These are phyloP conservation scores for Chaenodraco wilsoni DNA, from an alignment of 2,797 vertebrate genomes.

Conservation along the genomic window DNA sequence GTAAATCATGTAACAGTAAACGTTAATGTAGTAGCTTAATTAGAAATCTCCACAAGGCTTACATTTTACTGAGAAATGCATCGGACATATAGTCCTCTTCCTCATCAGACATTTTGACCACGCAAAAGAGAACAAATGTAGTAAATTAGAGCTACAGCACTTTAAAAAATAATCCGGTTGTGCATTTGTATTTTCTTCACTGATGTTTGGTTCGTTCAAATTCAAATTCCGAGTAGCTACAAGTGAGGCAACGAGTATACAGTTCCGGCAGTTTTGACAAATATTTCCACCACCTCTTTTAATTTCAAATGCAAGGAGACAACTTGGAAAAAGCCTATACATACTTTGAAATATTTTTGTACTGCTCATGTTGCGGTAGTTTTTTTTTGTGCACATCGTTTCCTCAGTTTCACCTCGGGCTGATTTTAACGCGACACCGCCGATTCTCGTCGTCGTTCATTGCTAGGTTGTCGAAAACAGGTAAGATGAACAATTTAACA, in stretches of 20 bases:
- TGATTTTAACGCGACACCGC: slow-evolving; percentile 54
- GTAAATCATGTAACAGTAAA: not conserved
- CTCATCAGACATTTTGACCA: slow-evolving; percentile 78
- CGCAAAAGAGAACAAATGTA: not conserved
- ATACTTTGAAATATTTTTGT: rapidly evolving
- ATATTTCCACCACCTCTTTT: not conserved
- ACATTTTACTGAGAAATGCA: slow-evolving; percentile 86
- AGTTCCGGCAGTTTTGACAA: slow-evolving; percentile 27
- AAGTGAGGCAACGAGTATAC: rapidly evolving
- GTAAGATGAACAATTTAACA: slow-evolving; percentile 55
- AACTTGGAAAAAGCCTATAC: rapidly evolving
- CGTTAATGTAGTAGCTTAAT: not conserved
- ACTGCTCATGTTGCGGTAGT: not conserved
- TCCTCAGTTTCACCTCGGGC: slow-evolving; percentile 60
- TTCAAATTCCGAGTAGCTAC: slow-evolving; percentile 48
- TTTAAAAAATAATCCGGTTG: not conserved
- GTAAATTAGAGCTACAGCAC: not conserved
- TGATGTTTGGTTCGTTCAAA: slow-evolving; percentile 57
- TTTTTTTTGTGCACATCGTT: not conserved
- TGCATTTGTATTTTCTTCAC: not conserved
- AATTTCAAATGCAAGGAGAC: rapidly evolving
- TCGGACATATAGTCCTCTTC: slow-evolving; percentile 97
- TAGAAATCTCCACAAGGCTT: slow-evolving; percentile 30
- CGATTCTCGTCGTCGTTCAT: slow-evolving; percentile 70
- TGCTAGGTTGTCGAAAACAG: slow-evolving; percentile 56